A percentile compares a stretch with the other conserved stretches of the same genome.
Evolutionary conservation across 2,888 invertebrate species (phyloP).

Genomic region (Griposia aprilina): DNA sequence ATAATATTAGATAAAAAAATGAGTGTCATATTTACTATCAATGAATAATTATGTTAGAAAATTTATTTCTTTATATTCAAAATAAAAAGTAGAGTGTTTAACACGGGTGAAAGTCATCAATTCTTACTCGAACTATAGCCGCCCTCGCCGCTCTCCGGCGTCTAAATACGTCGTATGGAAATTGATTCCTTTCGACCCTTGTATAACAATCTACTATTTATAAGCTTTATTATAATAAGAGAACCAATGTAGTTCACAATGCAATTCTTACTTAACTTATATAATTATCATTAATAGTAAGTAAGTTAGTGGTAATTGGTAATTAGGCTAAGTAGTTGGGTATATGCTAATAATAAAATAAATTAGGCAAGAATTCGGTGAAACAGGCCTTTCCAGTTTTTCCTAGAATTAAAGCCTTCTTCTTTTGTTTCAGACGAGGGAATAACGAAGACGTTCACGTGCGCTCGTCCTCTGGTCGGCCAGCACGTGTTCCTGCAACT

Average conservation of each 20-base stretch:
- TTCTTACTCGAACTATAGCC: too few relatives aligned
- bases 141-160: too few relatives aligned
- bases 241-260: neutral
- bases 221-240: neutral
- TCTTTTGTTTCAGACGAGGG: conserved; percentile 93
- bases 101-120: too few relatives aligned
- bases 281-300: neutral
- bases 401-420: neutral
- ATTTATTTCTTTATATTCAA: too few relatives aligned
- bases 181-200: too few relatives aligned
- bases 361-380: neutral
- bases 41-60: too few relatives aligned
- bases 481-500: conserved; percentile 97
- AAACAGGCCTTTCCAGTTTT: neutral
- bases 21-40: too few relatives aligned
- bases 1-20: too few relatives aligned
- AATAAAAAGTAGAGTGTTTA: too few relatives aligned
- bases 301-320: too few relatives aligned
- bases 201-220: too few relatives aligned
- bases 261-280: neutral
- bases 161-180: too few relatives aligned
- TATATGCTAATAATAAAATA: neutral
- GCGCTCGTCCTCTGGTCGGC: conserved; percentile 95
- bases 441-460: conserved; percentile 97
- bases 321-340: neutral